Conservation (phyloP, 1,140 invertebrate genomes). For the Scaptomyza hsui region DNA sequence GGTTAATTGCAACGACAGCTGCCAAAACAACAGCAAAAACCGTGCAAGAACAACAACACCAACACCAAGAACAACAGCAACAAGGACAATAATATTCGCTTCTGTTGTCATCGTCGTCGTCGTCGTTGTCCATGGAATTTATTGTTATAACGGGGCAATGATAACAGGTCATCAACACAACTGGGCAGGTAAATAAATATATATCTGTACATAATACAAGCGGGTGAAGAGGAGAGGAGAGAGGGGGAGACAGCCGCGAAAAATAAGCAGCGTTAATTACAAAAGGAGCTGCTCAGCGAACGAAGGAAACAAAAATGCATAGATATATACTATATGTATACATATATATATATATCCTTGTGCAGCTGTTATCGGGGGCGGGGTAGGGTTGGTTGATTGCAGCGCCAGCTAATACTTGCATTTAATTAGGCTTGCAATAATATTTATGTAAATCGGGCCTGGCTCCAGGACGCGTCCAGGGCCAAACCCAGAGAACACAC, state of each 20-base stretch:
- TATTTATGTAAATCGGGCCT: slow-evolving; percentile 80
- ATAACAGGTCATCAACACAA: slow-evolving; percentile 81
- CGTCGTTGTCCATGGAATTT: slow-evolving; percentile 63
- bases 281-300: slow-evolving; percentile 53
- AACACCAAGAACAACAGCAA: slow-evolving; percentile 38
- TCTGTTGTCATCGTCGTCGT: slow-evolving; percentile 53
- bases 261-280: slow-evolving; percentile 78
- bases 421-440: slow-evolving; percentile 83
- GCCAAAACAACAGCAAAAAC: slow-evolving; percentile 75
- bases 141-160: slow-evolving; percentile 80
- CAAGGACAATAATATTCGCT: slow-evolving; percentile 34
- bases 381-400: background rate
- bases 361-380: slow-evolving; percentile 38
- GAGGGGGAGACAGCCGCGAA: slow-evolving; percentile 33
- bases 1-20: slow-evolving; percentile 81
- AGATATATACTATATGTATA: background rate
- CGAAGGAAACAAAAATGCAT: slow-evolving; percentile 43
- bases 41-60: slow-evolving; percentile 65
- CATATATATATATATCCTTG: slow-evolving; percentile 5
- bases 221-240: background rate
- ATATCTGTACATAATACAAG: slow-evolving; percentile 14
- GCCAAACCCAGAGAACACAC: too few relatives aligned
- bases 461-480: slow-evolving; percentile 52
- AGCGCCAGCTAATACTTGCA: slow-evolving; percentile 70
- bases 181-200: slow-evolving; percentile 79